Evolutionary conservation across 2,113 vertebrate species (phyloP), one percentile per base, ranked within the genome.

Genomic region (Motacilla alba): DNA sequence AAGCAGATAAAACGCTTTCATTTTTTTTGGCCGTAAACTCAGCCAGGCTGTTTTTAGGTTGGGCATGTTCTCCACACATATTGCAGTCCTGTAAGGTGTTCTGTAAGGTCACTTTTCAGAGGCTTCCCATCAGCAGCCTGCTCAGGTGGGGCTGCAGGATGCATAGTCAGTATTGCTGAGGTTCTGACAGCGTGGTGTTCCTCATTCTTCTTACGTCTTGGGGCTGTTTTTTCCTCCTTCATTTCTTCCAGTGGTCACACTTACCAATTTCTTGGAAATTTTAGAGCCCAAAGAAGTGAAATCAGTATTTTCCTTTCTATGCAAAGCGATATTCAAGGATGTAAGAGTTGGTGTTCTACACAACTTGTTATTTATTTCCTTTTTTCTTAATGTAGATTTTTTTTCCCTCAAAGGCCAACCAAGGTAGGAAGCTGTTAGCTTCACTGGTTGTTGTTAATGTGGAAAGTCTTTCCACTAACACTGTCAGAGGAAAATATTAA

Each of bases 371-470:
- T 64, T 91, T 82, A 44, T 81, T 95, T 95, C 28, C 16, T 80
- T 82, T 76, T 43, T 66, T 46, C 35, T 92, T 76, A 44, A 56
- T 81, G 49, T 89, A 96, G 95, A 94, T 64, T 86, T 90, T 86
- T 90, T 93, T 79, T 37, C 37, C 41, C 66, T 83, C 55, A 92
- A 95, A 94, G 80, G 66, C 76, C 86, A 92, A n/a, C 56, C 37
- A 93, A 96, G 90, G 95, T 96, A 94, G 91, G 92, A 96, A 79
- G 63, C 53, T 90, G n/a, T 78, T 85, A 87, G 62, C 95, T 90
- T 77, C 19, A 15, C 46, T 85, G 47, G 50, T 78, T 15, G 7
- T 64, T 95, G 20, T 84, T 92, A 64, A n/a, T 43, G 92, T 96
- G 95, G 93, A 94, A 94, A 75, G 47, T 75, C 59, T 91, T 96